A percentile compares a stretch with the other conserved stretches of the same genome.
Evolutionary conservation across 2,888 invertebrate genomes (phyloP).

Genomic region (Cinara cedri): DNA sequence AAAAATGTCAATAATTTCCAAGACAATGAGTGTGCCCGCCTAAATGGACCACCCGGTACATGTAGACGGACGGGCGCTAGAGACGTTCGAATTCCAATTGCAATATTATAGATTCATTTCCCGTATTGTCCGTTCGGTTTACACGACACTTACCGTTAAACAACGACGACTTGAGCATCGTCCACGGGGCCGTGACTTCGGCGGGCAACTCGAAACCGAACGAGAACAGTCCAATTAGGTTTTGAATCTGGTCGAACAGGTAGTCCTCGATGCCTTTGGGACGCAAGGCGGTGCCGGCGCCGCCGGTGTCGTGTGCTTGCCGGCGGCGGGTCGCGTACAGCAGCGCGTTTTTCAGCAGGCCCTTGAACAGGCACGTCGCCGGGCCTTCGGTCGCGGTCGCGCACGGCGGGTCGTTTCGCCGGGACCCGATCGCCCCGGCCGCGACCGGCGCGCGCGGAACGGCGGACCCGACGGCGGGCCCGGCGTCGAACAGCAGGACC

Average conservation of each 20-base stretch:
- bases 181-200: constrained; percentile 35
- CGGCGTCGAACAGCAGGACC: background rate
- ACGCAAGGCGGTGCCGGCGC: background rate
- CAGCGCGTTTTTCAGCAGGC: background rate
- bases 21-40: no score
- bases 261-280: constrained; percentile 44
- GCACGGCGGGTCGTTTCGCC: background rate
- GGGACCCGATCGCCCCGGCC: background rate
- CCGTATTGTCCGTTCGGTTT: no score
- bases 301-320: background rate
- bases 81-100: no score
- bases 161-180: constrained; percentile 29
- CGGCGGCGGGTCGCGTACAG: background rate
- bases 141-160: constrained; percentile 16
- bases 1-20: no score
- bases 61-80: no score
- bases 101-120: no score
- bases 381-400: background rate
- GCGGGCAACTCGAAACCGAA: constrained; percentile 30
- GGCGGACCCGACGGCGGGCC: background rate
- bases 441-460: background rate
- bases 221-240: constrained; percentile 34
- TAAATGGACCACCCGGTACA: no score
- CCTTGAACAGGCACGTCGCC: constrained; percentile 25
- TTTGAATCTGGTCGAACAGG: constrained; percentile 25